Base-by-base conservation (phyloP, 2,888 invertebrate species). In the Drosophila parthenogenetica region DNA sequence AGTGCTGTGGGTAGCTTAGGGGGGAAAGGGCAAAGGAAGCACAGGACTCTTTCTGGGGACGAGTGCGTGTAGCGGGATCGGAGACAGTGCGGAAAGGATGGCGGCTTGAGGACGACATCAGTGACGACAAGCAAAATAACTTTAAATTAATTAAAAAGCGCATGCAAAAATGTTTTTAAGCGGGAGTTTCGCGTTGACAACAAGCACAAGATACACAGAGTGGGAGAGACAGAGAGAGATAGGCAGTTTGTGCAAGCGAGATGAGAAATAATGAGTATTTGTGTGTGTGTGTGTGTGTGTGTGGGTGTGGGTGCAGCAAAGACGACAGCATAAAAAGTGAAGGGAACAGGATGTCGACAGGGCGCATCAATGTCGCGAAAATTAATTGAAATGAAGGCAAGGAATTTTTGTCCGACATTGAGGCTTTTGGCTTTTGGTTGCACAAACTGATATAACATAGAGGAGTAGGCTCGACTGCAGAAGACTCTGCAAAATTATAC, bases 81-180 rank as follows among this genome's bases (percentile, higher is more conserved):
- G 8, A n/a, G 45, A 5, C 5, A 4, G 5, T 22, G 14, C 40
- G 39, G 10, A 10, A 40, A 17, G 46, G 17, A 5, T 51, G 42
- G 43, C 19, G 66, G 63, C 68, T 60, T 68, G 46, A 58, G 61
- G 62, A 66, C 67, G 61, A 64, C 65, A 43, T 57, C 55, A 42
- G 22, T 67, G 79, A 50, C 83, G 67, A 69, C 83, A 85, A 82
- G 83, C 66, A 72, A 87, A 84, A 84, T 84, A 84, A 88, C 88
- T 88, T 84, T 88, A 88, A 84, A 84, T 84, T 88, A 84, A 84
- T 84, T 84, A 88, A 88, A 83, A 84, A 84, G 84, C 77, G 72
- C 83, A 73, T 75, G 86, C 83, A 75, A 75, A 88, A 86, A 86
- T 86, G 75, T 83, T 87, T 69, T 78, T 79, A 80, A 74, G 66